A percentile compares a stretch with the other conserved stretches of the same genome.
Evolutionary conservation across 2,797 vertebrate genomes (phyloP).

Genomic region (Tauraco hartlaubi): DNA sequence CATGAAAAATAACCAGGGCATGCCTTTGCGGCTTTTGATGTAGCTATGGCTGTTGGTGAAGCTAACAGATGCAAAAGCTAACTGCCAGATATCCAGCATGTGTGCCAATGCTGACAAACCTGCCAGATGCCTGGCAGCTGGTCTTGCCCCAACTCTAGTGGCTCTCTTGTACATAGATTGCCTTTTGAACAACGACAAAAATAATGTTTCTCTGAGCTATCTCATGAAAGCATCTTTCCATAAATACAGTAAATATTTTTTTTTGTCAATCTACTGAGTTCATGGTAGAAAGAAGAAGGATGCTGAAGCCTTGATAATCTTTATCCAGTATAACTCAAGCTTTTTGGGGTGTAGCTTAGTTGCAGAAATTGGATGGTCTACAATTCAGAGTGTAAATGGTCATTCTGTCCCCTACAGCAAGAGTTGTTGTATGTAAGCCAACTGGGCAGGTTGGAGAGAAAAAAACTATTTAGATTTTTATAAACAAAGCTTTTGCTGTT

Average conservation of each 20-base stretch:
- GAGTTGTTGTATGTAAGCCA: slow-evolving; percentile 33
- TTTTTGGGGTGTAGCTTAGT: neutral
- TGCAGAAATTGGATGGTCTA: neutral
- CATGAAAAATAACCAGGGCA: slow-evolving; percentile 70
- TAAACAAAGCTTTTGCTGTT: slow-evolving; percentile 68
- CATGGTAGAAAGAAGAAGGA: neutral
- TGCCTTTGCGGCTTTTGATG: slow-evolving; percentile 71
- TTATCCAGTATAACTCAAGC: neutral
- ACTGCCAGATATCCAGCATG: slow-evolving; percentile 56
- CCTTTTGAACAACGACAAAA: slow-evolving; percentile 20
- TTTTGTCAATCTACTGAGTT: neutral
- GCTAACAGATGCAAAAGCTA: slow-evolving; percentile 67
- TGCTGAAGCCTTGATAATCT: neutral
- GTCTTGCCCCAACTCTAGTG: slow-evolving; percentile 48
- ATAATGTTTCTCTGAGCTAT: neutral
- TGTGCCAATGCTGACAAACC: slow-evolving; percentile 72
- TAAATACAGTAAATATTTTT: neutral
- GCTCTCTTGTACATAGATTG: slow-evolving; percentile 39
- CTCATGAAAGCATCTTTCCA: slow-evolving; percentile 14
- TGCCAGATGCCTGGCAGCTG: slow-evolving; percentile 73
- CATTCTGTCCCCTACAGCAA: slow-evolving; percentile 47
- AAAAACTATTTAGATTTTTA: slow-evolving; percentile 50
- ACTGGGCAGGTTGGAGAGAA: slow-evolving; percentile 36
- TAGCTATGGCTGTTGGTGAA: slow-evolving; percentile 70
- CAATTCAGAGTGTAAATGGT: slow-evolving; percentile 38